Evolutionary conservation across 1,140 invertebrate species (phyloP).

Genomic region (Drosophila equinoxialis): DNA sequence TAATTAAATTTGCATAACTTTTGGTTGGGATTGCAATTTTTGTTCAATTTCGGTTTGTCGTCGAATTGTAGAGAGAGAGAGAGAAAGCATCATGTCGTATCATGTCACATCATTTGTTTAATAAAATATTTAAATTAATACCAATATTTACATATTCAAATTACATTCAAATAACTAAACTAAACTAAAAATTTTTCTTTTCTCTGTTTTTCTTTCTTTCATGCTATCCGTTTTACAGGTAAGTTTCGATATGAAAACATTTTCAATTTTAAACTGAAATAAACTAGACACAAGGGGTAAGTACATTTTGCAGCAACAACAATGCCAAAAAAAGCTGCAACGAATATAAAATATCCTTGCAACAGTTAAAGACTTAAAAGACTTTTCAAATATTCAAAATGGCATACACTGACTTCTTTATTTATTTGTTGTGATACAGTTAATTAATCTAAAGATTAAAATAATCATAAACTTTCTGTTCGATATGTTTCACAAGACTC

Average conservation of each 20-base stretch:
- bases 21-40: conserved; percentile 39
- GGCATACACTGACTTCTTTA: too few species aligned
- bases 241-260: conserved; percentile 49
- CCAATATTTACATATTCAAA: conserved; percentile 34
- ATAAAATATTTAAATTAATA: conserved; percentile 42
- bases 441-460: too few species aligned
- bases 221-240: conserved; percentile 52
- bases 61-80: background rate
- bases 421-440: too few species aligned
- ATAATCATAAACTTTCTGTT: too few species aligned
- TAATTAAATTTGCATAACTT: conserved; percentile 54
- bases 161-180: conserved; percentile 24
- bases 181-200: conserved; percentile 29
- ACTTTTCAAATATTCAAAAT: too few species aligned
- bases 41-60: conserved; percentile 13
- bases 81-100: conserved; percentile 9
- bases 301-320: conserved; percentile 24
- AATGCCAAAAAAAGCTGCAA: background rate
- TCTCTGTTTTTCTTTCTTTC: conserved; percentile 29
- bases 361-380: too few species aligned
- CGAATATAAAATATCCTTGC: background rate
- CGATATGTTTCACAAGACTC: too few species aligned
- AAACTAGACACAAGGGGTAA: conserved; percentile 26
- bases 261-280: conserved; percentile 19
- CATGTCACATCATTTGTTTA: conserved; percentile 34